These are phyloP conservation scores for Enteromius unitaeniatus DNA, from an alignment of 2,797 vertebrate genomes.

Conservation along the genomic window DNA sequence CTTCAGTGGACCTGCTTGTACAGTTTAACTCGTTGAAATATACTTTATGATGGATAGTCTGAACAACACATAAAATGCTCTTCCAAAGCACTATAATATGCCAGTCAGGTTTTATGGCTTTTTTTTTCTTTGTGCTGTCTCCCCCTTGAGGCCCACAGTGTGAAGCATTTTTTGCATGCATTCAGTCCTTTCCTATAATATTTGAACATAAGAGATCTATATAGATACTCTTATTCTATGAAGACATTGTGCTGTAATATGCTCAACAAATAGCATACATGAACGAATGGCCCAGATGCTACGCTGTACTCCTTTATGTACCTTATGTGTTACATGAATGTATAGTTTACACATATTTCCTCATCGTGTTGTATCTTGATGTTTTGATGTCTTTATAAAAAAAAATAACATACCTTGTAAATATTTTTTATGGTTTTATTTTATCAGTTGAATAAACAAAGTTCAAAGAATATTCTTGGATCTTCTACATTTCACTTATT, in stretches of 20 bases:
- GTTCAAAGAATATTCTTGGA: background rate
- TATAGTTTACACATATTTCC: background rate
- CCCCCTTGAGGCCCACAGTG: conserved; percentile 22
- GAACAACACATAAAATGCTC: background rate
- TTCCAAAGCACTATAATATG: conserved; percentile 30
- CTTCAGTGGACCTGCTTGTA: conserved; percentile 8
- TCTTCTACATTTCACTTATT: background rate
- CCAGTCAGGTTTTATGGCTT: background rate
- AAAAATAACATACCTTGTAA: conserved; percentile 5
- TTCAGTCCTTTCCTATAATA: background rate
- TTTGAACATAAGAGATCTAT: background rate
- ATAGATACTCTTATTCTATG: background rate
- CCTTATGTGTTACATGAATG: conserved; percentile 14
- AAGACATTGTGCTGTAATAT: background rate
- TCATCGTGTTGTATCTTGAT: background rate
- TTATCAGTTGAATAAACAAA: conserved; percentile 35
- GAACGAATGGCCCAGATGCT: background rate
- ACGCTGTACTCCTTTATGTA: background rate
- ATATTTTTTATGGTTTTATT: conserved; percentile 37
- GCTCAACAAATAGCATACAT: background rate
- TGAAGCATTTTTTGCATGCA: background rate
- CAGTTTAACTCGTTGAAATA: background rate
- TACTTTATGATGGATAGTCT: background rate
- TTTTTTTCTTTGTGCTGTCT: background rate
- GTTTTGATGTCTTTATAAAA: conserved; percentile 25